phyloP scores from a whole-genome alignment of 2,888 invertebrate species.

The Trichopoda pennipes region DNA sequence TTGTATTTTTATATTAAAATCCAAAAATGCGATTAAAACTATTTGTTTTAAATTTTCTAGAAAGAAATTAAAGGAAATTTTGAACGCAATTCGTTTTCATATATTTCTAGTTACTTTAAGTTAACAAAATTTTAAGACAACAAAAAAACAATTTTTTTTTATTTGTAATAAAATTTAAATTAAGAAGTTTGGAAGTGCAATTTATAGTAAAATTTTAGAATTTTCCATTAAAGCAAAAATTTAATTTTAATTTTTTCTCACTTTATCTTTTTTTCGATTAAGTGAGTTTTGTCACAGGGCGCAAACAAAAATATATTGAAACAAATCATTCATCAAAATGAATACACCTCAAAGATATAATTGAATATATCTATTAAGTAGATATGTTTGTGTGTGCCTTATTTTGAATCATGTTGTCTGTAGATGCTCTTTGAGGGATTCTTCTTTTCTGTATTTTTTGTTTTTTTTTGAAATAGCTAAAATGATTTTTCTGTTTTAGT shows the following conservation, averaged over 20 bases:
- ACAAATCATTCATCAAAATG: constrained; percentile 5
- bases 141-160: too few species aligned
- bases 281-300: constrained; percentile 40
- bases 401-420: constrained; percentile 32
- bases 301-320: neutral
- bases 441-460: neutral
- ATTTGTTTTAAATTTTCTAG: too few species aligned
- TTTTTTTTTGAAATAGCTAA: constrained; percentile 50
- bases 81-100: too few species aligned
- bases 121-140: too few species aligned
- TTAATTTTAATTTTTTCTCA: neutral
- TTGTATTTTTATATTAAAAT: too few species aligned
- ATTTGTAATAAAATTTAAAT: too few species aligned
- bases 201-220: neutral
- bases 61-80: too few species aligned
- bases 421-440: constrained; percentile 48
- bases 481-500: constrained; percentile 60
- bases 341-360: constrained; percentile 42
- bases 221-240: neutral
- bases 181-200: too few species aligned
- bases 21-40: too few species aligned
- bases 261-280: neutral
- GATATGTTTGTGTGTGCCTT: constrained; percentile 9
- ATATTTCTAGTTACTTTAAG: too few species aligned
- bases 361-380: constrained; percentile 12